phyloP scores from a whole-genome alignment of 2,113 vertebrate species.

The Ammodytes marinus region DNA sequence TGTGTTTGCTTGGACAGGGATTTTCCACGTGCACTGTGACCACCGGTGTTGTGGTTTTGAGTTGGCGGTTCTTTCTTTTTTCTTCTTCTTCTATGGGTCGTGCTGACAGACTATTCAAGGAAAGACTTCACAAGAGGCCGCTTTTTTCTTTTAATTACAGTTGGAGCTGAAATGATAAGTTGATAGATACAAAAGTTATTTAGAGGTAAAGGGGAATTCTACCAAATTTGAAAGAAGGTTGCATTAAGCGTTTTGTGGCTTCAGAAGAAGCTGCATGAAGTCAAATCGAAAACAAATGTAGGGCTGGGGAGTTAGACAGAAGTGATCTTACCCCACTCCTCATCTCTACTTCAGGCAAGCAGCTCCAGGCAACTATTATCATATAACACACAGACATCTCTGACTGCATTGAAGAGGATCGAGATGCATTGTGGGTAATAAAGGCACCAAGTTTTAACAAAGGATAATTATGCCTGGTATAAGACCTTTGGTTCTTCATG shows the following conservation, averaged over 20 bases:
- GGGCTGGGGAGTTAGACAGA: too few relatives aligned
- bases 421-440: too few relatives aligned
- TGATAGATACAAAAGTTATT: background rate
- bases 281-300: too few relatives aligned
- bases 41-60: constrained; percentile 37
- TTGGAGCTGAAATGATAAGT: background rate
- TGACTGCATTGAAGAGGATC: too few relatives aligned
- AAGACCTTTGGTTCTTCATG: too few relatives aligned
- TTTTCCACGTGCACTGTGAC: constrained; percentile 27
- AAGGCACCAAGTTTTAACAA: too few relatives aligned
- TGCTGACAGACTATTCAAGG: constrained; percentile 14
- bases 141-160: background rate
- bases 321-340: too few relatives aligned
- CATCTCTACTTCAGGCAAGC: too few relatives aligned
- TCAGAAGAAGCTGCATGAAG: background rate
- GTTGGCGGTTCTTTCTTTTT: background rate
- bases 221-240: background rate
- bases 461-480: too few relatives aligned
- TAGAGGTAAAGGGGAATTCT: too few relatives aligned
- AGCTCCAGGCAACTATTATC: too few relatives aligned
- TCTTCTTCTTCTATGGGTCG: background rate
- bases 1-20: constrained; percentile 32
- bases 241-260: background rate
- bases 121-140: background rate
- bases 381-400: too few relatives aligned